Evolutionary conservation across 2,888 invertebrate species (phyloP), one percentile per base, ranked within the genome.

Genomic region (Diogma glabrata): DNA sequence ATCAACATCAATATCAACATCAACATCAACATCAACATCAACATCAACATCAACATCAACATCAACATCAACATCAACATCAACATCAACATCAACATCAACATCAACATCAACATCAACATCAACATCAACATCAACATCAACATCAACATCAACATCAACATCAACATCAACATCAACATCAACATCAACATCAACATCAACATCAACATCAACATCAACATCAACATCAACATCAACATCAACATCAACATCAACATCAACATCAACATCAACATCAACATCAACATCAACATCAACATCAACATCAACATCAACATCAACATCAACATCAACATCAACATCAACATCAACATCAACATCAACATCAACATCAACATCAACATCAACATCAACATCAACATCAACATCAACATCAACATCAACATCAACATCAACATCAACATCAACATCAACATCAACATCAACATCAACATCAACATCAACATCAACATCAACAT

Each of bases 171-270:
- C 48, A 48, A 48, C 30, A 48, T 48, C 48, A 48, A 48, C 30
- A 48, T 48, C 48, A 48, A 48, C 30, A 48, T 48, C 48, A 48
- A 48, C 30, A 48, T 48, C 48, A 48, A 48, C 30, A 48, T 48
- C 48, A 48, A 48, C 30, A 48, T 48, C 48, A 48, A 48, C 30
- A 48, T 48, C 48, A 48, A 48, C 24, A 48, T 48, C 48, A 48
- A 48, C 24, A 48, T 48, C 48, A 48, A 48, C 24, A 48, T 48
- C 48, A 48, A 48, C 24, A 48, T 48, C 48, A 48, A 48, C 24
- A 48, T 48, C 48, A 48, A 48, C 24, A 48, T 48, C 48, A 48
- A 48, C 24, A 48, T 48, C 48, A 48, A 48, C 8, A 48, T 30
- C 48, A 48, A 48, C 8, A 48, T 48, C 48, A 48, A 48, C 24